These are phyloP conservation scores for Epizoanthus stellaris DNA, from an alignment of 92 coral and sea anemone genomes.

Conservation along the genomic window DNA sequence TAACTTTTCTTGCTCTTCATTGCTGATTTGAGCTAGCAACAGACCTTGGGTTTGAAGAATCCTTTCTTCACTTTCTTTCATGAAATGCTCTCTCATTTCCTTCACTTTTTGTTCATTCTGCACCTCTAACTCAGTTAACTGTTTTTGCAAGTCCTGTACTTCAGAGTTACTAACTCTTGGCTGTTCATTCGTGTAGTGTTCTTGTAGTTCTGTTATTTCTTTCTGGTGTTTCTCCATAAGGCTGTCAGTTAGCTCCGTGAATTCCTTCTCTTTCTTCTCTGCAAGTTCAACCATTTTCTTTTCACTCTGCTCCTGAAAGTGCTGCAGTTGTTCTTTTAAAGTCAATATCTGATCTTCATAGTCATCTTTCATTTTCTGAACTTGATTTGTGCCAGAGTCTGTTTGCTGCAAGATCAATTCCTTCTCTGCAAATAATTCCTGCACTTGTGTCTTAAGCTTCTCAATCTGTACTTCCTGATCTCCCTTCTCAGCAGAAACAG, in stretches of 20 bases:
- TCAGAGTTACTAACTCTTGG: conserved; percentile 18
- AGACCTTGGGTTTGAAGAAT: conserved; percentile 78
- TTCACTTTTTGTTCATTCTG: conserved; percentile 66
- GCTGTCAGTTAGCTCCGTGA: conserved; percentile 65
- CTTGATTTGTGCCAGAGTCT: conserved; percentile 40
- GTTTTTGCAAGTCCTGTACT: conserved; percentile 39
- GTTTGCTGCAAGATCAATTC: conserved; percentile 47
- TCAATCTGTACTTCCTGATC: conserved; percentile 43
- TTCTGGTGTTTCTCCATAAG: conserved; percentile 73
- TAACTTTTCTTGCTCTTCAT: conserved; percentile 74
- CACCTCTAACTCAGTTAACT: conserved; percentile 48
- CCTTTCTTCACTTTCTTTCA: conserved; percentile 80
- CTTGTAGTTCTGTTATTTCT: conserved; percentile 67
- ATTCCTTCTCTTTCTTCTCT: conserved; percentile 73
- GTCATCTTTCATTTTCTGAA: conserved; percentile 56
- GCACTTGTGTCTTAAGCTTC: conserved; percentile 63
- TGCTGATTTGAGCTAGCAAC: conserved; percentile 71
- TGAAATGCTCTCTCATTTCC: conserved; percentile 65
- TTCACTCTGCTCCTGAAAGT: conserved; percentile 65
- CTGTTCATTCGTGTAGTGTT: conserved; percentile 44
- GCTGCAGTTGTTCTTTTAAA: conserved; percentile 72
- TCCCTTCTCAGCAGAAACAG: conserved; percentile 52
- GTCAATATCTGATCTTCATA: conserved; percentile 71
- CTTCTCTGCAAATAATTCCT: conserved; percentile 55
- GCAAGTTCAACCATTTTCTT: conserved; percentile 59